Conservation (phyloP, 2,113 vertebrate species). For the Arenaria interpres region DNA sequence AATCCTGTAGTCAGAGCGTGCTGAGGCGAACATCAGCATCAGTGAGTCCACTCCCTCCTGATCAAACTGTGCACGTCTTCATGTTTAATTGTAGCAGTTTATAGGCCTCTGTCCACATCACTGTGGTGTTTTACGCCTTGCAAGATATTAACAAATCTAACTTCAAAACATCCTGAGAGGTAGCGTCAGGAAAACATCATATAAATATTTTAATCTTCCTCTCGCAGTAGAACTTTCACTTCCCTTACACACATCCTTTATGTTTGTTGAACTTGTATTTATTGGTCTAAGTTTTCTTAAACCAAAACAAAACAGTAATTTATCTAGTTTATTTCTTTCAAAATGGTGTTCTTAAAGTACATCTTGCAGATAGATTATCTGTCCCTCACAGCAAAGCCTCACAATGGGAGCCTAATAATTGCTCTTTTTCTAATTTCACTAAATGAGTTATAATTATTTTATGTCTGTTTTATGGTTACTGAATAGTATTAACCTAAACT, state of each 20-base stretch:
- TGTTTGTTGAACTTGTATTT: slow-evolving; percentile 63
- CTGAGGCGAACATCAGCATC: background rate
- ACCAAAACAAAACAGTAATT: slow-evolving; percentile 76
- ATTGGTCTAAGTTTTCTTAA: slow-evolving; percentile 62
- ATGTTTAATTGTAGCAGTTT: background rate
- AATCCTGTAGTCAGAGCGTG: background rate
- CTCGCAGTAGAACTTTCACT: slow-evolving; percentile 47
- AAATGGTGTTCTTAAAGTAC: slow-evolving; percentile 80
- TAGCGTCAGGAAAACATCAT: background rate
- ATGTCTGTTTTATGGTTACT: slow-evolving; percentile 85
- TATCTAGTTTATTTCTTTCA: slow-evolving; percentile 82
- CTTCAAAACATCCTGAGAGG: slow-evolving; percentile 19
- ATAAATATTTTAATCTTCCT: slow-evolving; percentile 52
- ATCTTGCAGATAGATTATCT: slow-evolving; percentile 83
- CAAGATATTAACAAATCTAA: background rate
- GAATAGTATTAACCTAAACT: slow-evolving; percentile 84
- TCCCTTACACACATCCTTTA: slow-evolving; percentile 21
- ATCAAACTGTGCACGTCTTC: background rate
- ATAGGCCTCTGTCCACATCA: background rate
- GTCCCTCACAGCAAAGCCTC: slow-evolving; percentile 84
- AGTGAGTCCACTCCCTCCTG: background rate
- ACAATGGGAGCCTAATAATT: slow-evolving; percentile 87
- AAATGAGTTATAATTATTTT: slow-evolving; percentile 90
- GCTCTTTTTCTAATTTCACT: slow-evolving; percentile 85
- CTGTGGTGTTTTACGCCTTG: background rate